Percentiles rank a stretch among this genome's conserved stretches.
phyloP scores from a whole-genome alignment of 1,140 invertebrate genomes.

The Homalodisca vitripennis region DNA sequence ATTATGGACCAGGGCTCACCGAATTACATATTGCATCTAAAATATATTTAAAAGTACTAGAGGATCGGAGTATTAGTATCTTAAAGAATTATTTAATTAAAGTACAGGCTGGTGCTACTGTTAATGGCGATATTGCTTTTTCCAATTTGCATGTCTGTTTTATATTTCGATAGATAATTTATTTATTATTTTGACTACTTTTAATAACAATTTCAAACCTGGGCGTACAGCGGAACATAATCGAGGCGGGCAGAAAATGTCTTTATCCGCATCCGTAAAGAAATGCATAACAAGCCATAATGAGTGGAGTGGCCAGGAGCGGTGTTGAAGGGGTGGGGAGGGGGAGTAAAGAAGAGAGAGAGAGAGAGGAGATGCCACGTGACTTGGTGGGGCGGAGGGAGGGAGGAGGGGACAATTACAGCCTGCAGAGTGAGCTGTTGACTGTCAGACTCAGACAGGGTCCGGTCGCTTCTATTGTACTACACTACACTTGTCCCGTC shows the following conservation, averaged over 20 bases:
- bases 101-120: too few relatives aligned
- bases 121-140: too few relatives aligned
- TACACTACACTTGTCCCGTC: too few relatives aligned
- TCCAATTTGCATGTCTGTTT: too few relatives aligned
- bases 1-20: too few relatives aligned
- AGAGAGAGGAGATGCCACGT: slow-evolving; percentile 1
- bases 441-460: neutral
- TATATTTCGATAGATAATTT: too few relatives aligned
- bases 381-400: slow-evolving; percentile 1
- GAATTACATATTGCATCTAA: too few relatives aligned
- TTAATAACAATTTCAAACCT: too few relatives aligned
- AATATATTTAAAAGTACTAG: too few relatives aligned
- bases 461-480: neutral
- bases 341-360: neutral
- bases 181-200: too few relatives aligned
- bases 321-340: neutral
- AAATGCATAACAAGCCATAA: slow-evolving; percentile 18
- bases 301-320: neutral
- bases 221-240: neutral
- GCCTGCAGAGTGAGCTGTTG: neutral
- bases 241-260: slow-evolving; percentile 5
- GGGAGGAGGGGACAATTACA: neutral
- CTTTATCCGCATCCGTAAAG: slow-evolving; percentile 3
- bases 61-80: too few relatives aligned
- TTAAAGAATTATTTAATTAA: too few relatives aligned